A percentile compares a stretch with the other conserved stretches of the same genome.
Conservation (phyloP, 2,113 vertebrate species). For the Agelaius tricolor region DNA sequence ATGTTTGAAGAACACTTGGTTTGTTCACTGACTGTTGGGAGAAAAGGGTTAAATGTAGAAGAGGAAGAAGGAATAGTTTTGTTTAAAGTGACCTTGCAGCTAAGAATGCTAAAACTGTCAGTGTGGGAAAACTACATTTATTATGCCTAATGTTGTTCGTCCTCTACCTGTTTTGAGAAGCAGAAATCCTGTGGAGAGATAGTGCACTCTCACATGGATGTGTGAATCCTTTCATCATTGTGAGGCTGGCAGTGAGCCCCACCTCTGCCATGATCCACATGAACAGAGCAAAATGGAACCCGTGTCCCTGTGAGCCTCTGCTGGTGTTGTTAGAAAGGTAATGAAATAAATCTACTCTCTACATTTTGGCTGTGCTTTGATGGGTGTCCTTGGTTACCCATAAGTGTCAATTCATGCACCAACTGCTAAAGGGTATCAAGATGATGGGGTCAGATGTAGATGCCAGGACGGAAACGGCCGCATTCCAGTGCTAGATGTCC, state of each 20-base stretch:
- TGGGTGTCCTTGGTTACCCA: not conserved
- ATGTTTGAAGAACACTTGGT: not conserved
- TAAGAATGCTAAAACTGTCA: not conserved
- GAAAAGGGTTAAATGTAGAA: not conserved
- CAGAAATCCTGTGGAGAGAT: not conserved
- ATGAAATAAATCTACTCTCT: not conserved
- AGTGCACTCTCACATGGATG: fast-evolving
- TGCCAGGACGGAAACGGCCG: fast-evolving
- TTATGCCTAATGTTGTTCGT: not conserved
- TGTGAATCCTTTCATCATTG: not conserved
- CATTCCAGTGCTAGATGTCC: not conserved
- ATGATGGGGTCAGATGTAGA: not conserved
- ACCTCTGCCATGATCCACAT: fast-evolving
- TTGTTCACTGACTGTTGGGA: not conserved
- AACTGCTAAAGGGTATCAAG: not conserved
- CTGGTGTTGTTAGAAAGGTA: not conserved
- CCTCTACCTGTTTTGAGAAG: not conserved
- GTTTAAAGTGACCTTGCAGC: not conserved
- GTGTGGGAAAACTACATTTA: not conserved
- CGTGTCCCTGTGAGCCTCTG: fast-evolving
- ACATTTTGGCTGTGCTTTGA: not conserved
- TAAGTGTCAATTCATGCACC: not conserved
- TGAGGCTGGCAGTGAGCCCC: fast-evolving
- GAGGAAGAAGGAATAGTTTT: not conserved
- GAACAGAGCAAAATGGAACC: fast-evolving